Conservation (phyloP, 2,797 vertebrate species). For the Takifugu rubripes region DNA sequence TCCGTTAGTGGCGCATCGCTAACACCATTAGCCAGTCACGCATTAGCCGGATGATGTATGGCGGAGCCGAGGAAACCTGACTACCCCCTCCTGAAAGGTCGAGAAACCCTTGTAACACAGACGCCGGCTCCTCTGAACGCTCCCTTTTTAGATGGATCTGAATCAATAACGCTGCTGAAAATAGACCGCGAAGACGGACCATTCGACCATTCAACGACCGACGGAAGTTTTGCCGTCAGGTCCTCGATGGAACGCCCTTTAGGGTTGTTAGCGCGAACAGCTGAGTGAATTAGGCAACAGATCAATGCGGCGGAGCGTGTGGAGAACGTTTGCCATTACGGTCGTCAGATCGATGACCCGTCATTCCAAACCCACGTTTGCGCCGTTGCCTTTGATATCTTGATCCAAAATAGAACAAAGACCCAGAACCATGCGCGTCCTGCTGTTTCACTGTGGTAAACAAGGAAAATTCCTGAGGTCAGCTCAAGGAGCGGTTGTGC, state of each 20-base stretch:
- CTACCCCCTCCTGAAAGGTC: slow-evolving; percentile 64
- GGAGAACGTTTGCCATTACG: slow-evolving; percentile 23
- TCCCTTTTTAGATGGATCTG: slow-evolving; percentile 37
- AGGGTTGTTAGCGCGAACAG: slow-evolving; percentile 38
- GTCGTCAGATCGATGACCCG: slow-evolving; percentile 14
- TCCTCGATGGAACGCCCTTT: slow-evolving; percentile 6
- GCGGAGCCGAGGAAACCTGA: slow-evolving; percentile 62
- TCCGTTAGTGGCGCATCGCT: slow-evolving; percentile 59
- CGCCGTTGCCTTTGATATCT: too few species aligned
- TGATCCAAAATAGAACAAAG: not conserved
- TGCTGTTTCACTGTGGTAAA: not conserved
- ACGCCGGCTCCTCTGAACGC: slow-evolving; percentile 39
- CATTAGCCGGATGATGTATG: slow-evolving; percentile 60
- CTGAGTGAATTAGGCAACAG: slow-evolving; percentile 64
- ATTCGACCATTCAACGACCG: slow-evolving; percentile 27
- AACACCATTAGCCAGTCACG: slow-evolving; percentile 50
- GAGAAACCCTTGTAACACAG: slow-evolving; percentile 61
- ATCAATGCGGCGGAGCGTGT: slow-evolving; percentile 62
- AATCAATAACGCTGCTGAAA: slow-evolving; percentile 68
- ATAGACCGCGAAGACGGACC: slow-evolving; percentile 45
- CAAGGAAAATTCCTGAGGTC: not conserved
- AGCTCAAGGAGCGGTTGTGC: too few species aligned
- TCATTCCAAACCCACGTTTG: not conserved
- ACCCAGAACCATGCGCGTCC: not conserved
- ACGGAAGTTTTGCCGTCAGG: slow-evolving; percentile 33